Percentiles rank a stretch among this genome's conserved stretches.
phyloP scores from a whole-genome alignment of 2,113 vertebrate genomes.

The Vireo altiloquus region DNA sequence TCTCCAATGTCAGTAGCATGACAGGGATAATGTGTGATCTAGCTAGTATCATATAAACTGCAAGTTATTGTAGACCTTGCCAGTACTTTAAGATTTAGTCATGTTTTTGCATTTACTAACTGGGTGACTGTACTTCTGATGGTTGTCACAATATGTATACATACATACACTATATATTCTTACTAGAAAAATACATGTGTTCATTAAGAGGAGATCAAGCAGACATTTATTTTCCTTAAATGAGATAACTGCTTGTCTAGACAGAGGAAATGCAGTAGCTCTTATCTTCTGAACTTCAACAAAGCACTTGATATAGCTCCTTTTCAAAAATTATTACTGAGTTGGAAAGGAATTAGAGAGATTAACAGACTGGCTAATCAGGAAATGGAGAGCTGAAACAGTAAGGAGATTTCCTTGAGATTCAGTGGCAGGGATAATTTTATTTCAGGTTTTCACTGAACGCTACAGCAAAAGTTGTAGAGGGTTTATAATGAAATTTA shows the following conservation, averaged over 20 bases:
- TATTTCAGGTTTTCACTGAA: not conserved
- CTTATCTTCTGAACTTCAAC: not conserved
- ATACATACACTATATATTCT: not conserved
- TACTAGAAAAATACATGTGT: not conserved
- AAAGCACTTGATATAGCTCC: not conserved
- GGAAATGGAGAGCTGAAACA: not conserved
- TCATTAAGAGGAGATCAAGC: not conserved
- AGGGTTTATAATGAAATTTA: not conserved
- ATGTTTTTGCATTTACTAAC: not conserved
- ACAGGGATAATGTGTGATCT: not conserved
- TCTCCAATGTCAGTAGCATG: not conserved
- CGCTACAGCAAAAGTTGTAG: not conserved
- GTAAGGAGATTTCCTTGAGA: not conserved
- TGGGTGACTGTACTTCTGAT: not conserved
- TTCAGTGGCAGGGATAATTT: not conserved
- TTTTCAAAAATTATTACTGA: constrained; percentile 1
- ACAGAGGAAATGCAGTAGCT: not conserved
- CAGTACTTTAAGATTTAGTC: not conserved
- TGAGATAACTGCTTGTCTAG: not conserved
- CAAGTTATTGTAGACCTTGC: not conserved
- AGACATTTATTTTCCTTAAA: not conserved
- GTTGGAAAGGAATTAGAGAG: not conserved
- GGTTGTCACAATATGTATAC: not conserved
- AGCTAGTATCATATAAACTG: not conserved
- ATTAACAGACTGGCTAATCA: constrained; percentile 10